phyloP scores from a whole-genome alignment of 2,888 invertebrate species.

The Lithosia quadra region DNA sequence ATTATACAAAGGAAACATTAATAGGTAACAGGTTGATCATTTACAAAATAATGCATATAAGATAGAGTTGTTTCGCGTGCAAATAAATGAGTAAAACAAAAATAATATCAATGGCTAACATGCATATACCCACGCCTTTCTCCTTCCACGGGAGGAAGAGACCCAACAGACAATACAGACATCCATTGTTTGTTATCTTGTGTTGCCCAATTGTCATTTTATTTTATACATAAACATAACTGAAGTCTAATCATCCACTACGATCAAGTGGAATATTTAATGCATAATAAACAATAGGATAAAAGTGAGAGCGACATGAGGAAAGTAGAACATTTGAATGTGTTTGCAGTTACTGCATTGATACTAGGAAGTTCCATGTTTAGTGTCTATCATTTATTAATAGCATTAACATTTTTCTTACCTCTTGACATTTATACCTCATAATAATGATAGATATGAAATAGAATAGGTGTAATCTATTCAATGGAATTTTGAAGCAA shows the following conservation, averaged over 20 bases:
- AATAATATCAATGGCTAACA: background rate
- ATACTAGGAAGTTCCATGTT: background rate
- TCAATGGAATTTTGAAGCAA: too few relatives aligned
- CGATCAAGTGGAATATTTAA: slow-evolving; percentile 8
- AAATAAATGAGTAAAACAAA: background rate
- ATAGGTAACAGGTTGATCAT: background rate
- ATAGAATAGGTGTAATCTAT: too few relatives aligned
- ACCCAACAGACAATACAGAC: background rate
- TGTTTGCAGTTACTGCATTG: slow-evolving; percentile 20
- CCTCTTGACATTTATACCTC: background rate
- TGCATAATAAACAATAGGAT: slow-evolving; percentile 22
- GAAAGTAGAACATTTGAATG: slow-evolving; percentile 45
- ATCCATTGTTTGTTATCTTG: background rate
- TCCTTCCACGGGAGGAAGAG: background rate
- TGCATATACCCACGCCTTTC: background rate
- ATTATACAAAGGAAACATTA: slow-evolving; percentile 34
- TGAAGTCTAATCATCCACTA: background rate
- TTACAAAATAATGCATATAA: background rate
- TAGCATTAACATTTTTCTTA: background rate
- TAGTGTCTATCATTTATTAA: background rate
- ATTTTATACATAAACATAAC: background rate
- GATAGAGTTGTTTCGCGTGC: background rate
- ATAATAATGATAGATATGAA: too few relatives aligned
- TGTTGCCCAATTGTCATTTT: background rate
- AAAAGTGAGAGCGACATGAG: slow-evolving; percentile 31